Evolutionary conservation across 2,797 vertebrate genomes (phyloP), one percentile per base, ranked within the genome.

Genomic region (Spinibarbus caldwelli): DNA sequence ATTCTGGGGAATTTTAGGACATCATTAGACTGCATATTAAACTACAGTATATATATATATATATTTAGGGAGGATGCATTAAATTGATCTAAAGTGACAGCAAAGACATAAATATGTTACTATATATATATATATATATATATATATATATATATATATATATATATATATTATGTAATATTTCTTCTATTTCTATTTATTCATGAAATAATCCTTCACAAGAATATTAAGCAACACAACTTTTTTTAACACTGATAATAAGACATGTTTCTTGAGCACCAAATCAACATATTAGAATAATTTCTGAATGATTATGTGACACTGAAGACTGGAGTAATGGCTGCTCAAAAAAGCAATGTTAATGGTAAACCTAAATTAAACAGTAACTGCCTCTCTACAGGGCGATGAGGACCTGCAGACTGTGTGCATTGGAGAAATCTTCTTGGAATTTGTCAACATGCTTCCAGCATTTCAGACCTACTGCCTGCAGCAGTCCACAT

Each of bases 401-500:
- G 96, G 96, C 0, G 97, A 98, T 0, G 95, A 96, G 10, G 97
- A 98, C 90, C 94, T 98, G 89, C 95, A 97, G 92, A 97, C 95
- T 0, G 96, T 98, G 47, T 96, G 96, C 93, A 97, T 98, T 0
- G 97, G 97, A 0, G 97, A 98, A 92, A 94, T 98, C 91, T 98
- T 98, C 86, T 93, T 98, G 87, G 97, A 97, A 92, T 98, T 97
- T 0, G 96, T 97, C 90, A 97, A 97, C 92, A 98, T 98, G 97
- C 94, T 98, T 67, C 97, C 97, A 0, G 96, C 97, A 45, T 98
- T 98, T 92, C 97, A 97, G 94, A 98, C 97, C n/a, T 98, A 98
- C 93, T 98, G 97, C 89, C 96, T 98, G 79, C 97, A 97, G 93
- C 97, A 98, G 90, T 95, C 96, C 79, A 95, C 96, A 87, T 97